These are phyloP conservation scores for Mus spicilegus DNA, from an alignment of 2,113 vertebrate genomes.

Conservation along the genomic window DNA sequence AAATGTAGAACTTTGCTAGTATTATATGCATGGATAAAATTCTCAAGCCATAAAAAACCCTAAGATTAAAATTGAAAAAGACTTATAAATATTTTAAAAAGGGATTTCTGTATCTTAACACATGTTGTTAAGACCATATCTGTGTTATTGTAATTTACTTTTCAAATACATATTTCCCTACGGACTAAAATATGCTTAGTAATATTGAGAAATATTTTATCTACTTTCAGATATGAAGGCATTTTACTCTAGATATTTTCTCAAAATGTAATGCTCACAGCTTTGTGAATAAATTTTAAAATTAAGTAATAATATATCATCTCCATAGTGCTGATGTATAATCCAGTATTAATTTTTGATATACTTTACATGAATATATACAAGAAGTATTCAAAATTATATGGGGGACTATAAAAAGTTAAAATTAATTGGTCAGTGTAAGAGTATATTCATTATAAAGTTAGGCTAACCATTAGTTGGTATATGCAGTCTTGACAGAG, in stretches of 20 bases:
- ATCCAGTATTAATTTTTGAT: not conserved
- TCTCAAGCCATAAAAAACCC: not conserved
- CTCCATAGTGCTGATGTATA: not conserved
- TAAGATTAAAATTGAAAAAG: not conserved
- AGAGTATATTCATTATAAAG: conserved; percentile 7
- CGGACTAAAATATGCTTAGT: not conserved
- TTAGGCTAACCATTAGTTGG: not conserved
- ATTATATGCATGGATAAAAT: not conserved
- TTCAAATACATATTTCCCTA: not conserved
- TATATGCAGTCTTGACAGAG: not conserved
- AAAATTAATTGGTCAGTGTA: not conserved
- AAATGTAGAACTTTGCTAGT: not conserved
- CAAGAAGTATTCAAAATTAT: not conserved
- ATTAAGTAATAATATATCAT: not conserved
- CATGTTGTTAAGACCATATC: not conserved
- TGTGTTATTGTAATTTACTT: not conserved
- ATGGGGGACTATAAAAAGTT: not conserved
- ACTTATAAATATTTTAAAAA: not conserved
- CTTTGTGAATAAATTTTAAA: conserved; percentile 39
- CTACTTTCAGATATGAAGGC: not conserved
- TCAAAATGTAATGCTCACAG: not conserved
- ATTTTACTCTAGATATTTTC: not conserved
- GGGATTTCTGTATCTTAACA: conserved; percentile 1
- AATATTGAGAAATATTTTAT: conserved; percentile 3
- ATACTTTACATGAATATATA: conserved; percentile 19